phyloP scores from a whole-genome alignment of 1,140 invertebrate species.

The Bombus breviceps region DNA sequence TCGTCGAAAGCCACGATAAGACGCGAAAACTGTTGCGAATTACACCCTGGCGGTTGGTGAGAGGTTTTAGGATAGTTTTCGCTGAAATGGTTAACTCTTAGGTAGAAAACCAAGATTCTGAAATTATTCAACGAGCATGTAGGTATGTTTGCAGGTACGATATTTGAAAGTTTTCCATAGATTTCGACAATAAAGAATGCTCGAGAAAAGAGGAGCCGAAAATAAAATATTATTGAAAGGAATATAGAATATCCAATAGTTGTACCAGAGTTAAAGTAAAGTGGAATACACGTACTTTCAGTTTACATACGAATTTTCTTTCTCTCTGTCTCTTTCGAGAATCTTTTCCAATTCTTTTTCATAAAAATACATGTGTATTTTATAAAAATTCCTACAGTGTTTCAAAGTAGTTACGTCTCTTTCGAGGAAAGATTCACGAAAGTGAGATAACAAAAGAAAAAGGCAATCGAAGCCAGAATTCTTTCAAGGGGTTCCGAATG shows the following conservation, averaged over 20 bases:
- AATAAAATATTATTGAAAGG: too few species aligned
- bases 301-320: too few species aligned
- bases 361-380: neutral
- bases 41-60: neutral
- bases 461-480: neutral
- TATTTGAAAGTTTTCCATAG: too few species aligned
- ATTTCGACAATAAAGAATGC: too few species aligned
- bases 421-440: neutral
- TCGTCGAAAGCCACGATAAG: constrained; percentile 61
- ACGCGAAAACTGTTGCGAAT: constrained; percentile 6
- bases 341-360: neutral
- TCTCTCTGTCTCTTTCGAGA: too few species aligned
- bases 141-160: too few species aligned
- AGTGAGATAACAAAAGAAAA: neutral
- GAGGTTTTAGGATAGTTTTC: neutral
- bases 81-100: neutral
- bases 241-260: too few species aligned
- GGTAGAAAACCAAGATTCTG: neutral
- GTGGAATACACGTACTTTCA: too few species aligned
- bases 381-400: neutral
- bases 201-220: too few species aligned
- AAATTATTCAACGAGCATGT: neutral
- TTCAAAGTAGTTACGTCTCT: too few species aligned
- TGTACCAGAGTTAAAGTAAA: too few species aligned
- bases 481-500: constrained; percentile 10